Base-by-base conservation (phyloP, 92 coral and sea anemone species). In the Phymanthus crucifer region DNA sequence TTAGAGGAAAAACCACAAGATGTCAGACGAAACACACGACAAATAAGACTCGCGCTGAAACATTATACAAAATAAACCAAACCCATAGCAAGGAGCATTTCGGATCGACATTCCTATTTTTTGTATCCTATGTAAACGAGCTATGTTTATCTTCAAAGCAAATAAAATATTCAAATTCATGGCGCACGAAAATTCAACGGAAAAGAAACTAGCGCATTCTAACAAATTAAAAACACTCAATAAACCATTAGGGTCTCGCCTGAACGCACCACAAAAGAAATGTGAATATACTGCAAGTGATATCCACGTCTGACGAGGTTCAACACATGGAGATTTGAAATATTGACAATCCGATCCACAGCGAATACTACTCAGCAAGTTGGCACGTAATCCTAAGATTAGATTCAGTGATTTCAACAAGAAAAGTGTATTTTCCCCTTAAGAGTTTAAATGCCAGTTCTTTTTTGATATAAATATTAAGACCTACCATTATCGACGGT, bases 401-500 rank as follows among this genome's bases (percentile, higher is more conserved):
- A 54, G 4, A 54, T 54, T n/a, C 64, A 24, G 48, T 6, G 48
- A 6, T 43, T 61, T 24, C 13, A 24, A 2, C 14, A 18, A 29
- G 27, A 24, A 29, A 24, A 61, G 33, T 26, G 29, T 61, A 43
- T 61, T 61, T 2, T 24, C 8, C 5, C 32, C 13, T 61, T 18
- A 61, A n/a, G n/a, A n/a, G 12, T 29, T 12, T 29, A 11, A 26
- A 61, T 29, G 32, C 11, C 1, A 8, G 34, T 7, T 8, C 19
- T 24, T 61, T 14, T 61, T 12, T 11, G 16, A 61, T 27, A 8
- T 61, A 26, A 61, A 5, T n/a, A 27, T 9, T 24, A 27, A 23
- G 0, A 79, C 74, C 52, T 43, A 67, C 83, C 74, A 68, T 67
- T 79, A 31, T 82, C 70, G 33, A 72, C 77, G 38, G 71, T 52